Evolutionary conservation across 1,140 invertebrate species (phyloP), one percentile per base, ranked within the genome.

Genomic region (Mycetomoellerius zeteki): DNA sequence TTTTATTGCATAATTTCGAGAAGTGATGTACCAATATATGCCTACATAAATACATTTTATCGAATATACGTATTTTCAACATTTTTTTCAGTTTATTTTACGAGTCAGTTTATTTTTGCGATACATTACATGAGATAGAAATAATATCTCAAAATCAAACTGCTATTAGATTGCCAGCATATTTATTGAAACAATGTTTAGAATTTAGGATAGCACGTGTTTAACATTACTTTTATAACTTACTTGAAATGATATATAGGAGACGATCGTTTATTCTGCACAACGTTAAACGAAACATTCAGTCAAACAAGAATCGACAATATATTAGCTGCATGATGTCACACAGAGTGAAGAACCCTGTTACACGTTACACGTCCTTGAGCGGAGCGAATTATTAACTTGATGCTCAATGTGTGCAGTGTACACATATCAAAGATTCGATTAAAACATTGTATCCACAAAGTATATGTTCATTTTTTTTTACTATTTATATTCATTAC

Each of bases 301-400:
- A 27, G 21, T 52, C 3, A 52, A 52, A 30, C 69, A 50, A 72
- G 43, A 50, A 72, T 72, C 24, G 69, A 16, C 27, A 72, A 72
- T 52, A 72, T 72, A 72, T 72, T 52, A 72, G 69, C 69, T 52
- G 24, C 16, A 12, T 52, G 47, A 72, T 72, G 47, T 72, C 69
- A 72, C 69, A 24, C 24, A 50, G 72, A 88, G 85, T 81, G 76
- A 43, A 87, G 69, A 88, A 82, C 19, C 52, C 86, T 82, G 67
- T 87, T 64, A 62, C 73, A 78, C 69, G 58, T 47, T 67, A 43
- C 33, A 24, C 0, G 33, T 58, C 87, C 85, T 89, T 77, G 86
- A 65, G 62, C 6, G 19, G 0, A 86, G 82, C 73, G 62, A 82
- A 87, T 87, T 87, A 75, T 86, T 88, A 73, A 54, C 69, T 47